Base-by-base conservation (phyloP, 2,888 invertebrate species). In the Drosophila subsilvestris region DNA sequence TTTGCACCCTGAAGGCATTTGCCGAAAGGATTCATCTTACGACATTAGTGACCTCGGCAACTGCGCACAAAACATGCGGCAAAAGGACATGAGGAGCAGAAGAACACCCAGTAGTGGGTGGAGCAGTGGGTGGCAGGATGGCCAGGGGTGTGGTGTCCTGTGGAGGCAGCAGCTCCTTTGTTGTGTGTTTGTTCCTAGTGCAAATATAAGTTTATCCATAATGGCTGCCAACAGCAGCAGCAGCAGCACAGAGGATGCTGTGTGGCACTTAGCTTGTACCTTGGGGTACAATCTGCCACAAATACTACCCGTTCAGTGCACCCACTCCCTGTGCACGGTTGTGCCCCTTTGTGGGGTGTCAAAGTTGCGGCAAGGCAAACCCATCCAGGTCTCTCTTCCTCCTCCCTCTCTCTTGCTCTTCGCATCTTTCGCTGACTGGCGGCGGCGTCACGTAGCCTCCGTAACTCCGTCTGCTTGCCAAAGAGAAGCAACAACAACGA, bases 21-120 rank as follows among this genome's bases (percentile, higher is more conserved):
- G 84, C 84, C 83, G 69, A 85, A 89, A 84, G 88, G 88, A 90
- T 89, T 89, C 89, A 88, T 90, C 89, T 89, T 90, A 90, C 88
- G 88, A 89, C 88, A 89, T 82, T 79, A 81, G 86, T 89, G 90
- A 90, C 90, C 89, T 88, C 90, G 79, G 82, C 89, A 85, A 84
- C 80, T 80, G 77, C 76, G 80, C 84, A 87, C 82, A 75, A 73
- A 81, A 75, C 87, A 79, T 72, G 70, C 75, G 69, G 54, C 58
- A 22, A 47, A 57, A 49, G 48, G 67, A 56, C 60, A 29, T 18
- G 20, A 47, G 54, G 37, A 50, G 12, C 9, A 37, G 65, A 45
- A 63, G 29, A 51, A 22, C 17, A 57, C 42, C 45, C 20, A n/a
- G 42, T 32, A n/a, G 42, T 32, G 43, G 50, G 29, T 10, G 48